phyloP scores from a whole-genome alignment of 92 coral and sea anemone species.

The Parazoanthus darwini region DNA sequence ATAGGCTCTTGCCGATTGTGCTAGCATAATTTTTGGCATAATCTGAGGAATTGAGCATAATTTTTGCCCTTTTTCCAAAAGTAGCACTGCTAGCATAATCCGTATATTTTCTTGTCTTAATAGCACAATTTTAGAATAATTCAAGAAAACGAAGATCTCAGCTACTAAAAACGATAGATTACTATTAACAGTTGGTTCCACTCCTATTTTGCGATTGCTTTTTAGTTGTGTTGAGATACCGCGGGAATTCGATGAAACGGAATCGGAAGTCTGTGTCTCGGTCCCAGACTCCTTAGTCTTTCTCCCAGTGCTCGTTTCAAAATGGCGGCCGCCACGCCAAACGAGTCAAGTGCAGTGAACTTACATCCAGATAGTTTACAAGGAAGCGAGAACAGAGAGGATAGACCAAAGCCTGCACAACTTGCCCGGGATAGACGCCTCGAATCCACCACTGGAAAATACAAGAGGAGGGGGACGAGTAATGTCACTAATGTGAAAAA shows the following conservation, averaged over 20 bases:
- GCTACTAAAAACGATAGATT: constrained; percentile 48
- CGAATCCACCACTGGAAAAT: constrained; percentile 45
- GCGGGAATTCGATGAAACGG: constrained; percentile 49
- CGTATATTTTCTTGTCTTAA: too few species aligned
- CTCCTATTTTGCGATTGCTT: constrained; percentile 41
- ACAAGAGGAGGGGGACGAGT: constrained; percentile 50
- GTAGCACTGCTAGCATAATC: too few species aligned
- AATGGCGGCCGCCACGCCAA: constrained; percentile 34
- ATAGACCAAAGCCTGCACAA: constrained; percentile 43
- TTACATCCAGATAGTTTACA: constrained; percentile 29
- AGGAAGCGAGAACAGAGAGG: constrained; percentile 31
- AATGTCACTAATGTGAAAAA: constrained; percentile 48
- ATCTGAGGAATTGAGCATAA: too few species aligned
- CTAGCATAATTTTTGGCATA: too few species aligned
- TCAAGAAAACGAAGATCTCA: too few species aligned
- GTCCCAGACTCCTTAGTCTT: constrained; percentile 18
- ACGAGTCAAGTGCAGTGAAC: constrained; percentile 32
- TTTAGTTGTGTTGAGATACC: constrained; percentile 48
- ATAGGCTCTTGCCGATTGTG: too few species aligned
- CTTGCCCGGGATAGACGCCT: constrained; percentile 50
- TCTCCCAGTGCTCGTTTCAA: constrained; percentile 33
- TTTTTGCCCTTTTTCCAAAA: too few species aligned
- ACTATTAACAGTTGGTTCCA: constrained; percentile 49
- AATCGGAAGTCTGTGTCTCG: constrained; percentile 48
- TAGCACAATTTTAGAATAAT: too few species aligned